Conservation (phyloP, 1,140 invertebrate species). For the Drosophila rhopaloa region DNA sequence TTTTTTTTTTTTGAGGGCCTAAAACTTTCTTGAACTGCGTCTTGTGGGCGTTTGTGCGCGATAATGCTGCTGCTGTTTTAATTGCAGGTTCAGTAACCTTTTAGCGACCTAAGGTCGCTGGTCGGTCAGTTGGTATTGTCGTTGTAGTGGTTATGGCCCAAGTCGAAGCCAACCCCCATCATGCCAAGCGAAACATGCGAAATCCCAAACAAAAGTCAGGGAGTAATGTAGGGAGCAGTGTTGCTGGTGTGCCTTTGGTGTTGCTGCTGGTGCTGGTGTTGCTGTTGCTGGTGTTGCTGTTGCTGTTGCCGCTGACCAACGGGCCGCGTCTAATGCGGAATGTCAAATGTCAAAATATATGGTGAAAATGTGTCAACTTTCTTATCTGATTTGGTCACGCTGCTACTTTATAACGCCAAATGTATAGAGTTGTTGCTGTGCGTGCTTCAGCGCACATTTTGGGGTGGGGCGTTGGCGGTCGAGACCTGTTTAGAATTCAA, state of each 20-base stretch:
- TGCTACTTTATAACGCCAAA: slow-evolving; percentile 84
- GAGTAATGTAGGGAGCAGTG: slow-evolving; percentile 24
- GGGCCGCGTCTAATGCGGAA: slow-evolving; percentile 84
- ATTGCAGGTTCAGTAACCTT: slow-evolving; percentile 82
- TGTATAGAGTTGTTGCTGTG: slow-evolving; percentile 66
- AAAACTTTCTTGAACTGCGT: slow-evolving; percentile 5
- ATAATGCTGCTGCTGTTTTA: slow-evolving; percentile 45
- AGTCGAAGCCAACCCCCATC: slow-evolving; percentile 68
- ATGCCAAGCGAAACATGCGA: slow-evolving; percentile 67
- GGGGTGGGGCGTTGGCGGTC: slow-evolving; percentile 51
- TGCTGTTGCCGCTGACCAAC: slow-evolving; percentile 63
- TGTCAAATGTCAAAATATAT: slow-evolving; percentile 85
- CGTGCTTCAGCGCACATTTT: slow-evolving; percentile 78
- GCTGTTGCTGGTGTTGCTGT: slow-evolving; percentile 4
- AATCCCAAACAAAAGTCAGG: slow-evolving; percentile 73
- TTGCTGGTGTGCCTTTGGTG: slow-evolving; percentile 11
- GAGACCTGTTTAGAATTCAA: slow-evolving; percentile 83
- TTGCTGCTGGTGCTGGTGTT: slow-evolving; percentile 7
- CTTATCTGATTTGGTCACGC: slow-evolving; percentile 85
- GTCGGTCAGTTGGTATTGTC: slow-evolving; percentile 24
- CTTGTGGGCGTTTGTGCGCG: slow-evolving; percentile 35
- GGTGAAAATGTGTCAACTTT: slow-evolving; percentile 85
- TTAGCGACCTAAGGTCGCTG: slow-evolving; percentile 55
- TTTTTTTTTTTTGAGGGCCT: slow-evolving; percentile 1
- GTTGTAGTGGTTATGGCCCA: slow-evolving; percentile 12